A percentile compares a stretch with the other conserved stretches of the same genome.
Evolutionary conservation across 2,888 invertebrate genomes (phyloP).

Genomic region (Cryptus armator): DNA sequence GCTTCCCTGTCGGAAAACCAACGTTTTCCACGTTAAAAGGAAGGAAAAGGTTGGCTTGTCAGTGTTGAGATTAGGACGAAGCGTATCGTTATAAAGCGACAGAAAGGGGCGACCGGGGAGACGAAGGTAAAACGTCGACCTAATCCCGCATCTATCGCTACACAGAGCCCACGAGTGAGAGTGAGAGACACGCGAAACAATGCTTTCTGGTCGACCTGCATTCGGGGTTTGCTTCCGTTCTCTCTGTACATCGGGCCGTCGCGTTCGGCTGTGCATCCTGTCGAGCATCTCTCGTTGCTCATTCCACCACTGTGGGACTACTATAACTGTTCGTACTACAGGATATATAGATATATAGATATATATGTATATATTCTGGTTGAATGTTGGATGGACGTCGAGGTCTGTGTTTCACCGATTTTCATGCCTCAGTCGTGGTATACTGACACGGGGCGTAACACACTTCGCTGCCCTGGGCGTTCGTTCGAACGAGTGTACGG

Average conservation of each 20-base stretch:
- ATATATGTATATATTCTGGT: constrained; percentile 10
- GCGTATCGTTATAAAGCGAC: constrained; percentile 59
- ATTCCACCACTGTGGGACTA: constrained; percentile 25
- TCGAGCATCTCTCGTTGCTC: constrained; percentile 62
- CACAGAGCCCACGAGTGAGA: constrained; percentile 35
- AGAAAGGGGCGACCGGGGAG: constrained; percentile 20
- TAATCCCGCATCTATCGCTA: constrained; percentile 64
- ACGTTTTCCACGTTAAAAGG: constrained; percentile 47
- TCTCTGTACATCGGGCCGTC: constrained; percentile 54
- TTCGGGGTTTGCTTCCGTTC: constrained; percentile 67
- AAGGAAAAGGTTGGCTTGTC: constrained; percentile 58
- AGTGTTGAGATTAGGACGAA: constrained; percentile 61
- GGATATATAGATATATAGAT: background rate
- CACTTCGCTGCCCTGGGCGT: constrained; percentile 45
- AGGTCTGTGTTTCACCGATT: constrained; percentile 58
- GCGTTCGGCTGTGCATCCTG: constrained; percentile 65
- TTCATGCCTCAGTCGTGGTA: constrained; percentile 41
- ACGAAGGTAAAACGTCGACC: constrained; percentile 59
- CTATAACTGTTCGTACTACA: background rate
- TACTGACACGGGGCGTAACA: constrained; percentile 25
- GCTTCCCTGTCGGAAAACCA: constrained; percentile 44
- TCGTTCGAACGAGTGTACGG: constrained; percentile 48
- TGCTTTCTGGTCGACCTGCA: constrained; percentile 70
- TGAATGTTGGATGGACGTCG: constrained; percentile 49
- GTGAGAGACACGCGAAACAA: constrained; percentile 63